Percentiles rank a stretch among this genome's conserved stretches.
phyloP scores from a whole-genome alignment of 2,888 invertebrate species.

The Tiphia femorata region DNA sequence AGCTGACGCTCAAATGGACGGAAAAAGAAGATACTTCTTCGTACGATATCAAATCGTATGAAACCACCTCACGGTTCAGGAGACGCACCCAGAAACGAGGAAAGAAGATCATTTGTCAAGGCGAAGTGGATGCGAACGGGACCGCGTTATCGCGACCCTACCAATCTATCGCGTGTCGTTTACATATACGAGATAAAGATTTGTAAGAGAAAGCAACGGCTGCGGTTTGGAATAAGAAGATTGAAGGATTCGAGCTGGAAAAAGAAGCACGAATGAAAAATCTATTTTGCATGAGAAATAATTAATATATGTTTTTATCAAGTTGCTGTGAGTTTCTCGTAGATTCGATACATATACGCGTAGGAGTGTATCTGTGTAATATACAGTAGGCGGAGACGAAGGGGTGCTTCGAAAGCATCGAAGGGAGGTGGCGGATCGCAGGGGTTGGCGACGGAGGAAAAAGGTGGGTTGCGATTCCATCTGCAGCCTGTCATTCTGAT shows the following conservation, averaged over 20 bases:
- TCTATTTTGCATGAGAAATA: neutral
- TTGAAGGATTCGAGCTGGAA: neutral
- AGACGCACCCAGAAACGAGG: conserved; percentile 22
- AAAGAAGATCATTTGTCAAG: conserved; percentile 55
- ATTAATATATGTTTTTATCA: neutral
- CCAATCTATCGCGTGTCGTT: conserved; percentile 52
- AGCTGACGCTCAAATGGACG: too few species aligned
- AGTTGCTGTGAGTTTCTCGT: neutral
- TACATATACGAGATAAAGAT: conserved; percentile 40
- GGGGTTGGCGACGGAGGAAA: conserved; percentile 56
- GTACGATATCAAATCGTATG: conserved; percentile 27
- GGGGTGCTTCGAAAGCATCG: conserved; percentile 55
- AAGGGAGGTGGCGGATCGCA: conserved; percentile 57
- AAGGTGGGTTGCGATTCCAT: conserved; percentile 68
- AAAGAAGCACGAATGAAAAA: neutral
- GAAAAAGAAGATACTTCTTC: conserved; percentile 9
- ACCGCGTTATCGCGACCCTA: conserved; percentile 54
- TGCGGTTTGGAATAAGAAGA: conserved; percentile 16
- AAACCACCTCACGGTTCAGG: conserved; percentile 11
- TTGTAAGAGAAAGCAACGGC: conserved; percentile 16
- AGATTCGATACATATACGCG: conserved; percentile 26
- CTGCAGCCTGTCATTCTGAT: conserved; percentile 71
- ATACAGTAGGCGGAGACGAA: conserved; percentile 58
- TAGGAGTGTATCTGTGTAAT: conserved; percentile 42
- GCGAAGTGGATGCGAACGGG: conserved; percentile 56